Percentiles rank a stretch among this genome's conserved stretches.
These are phyloP conservation scores for Odontocerum albicorne DNA, from an alignment of 2,888 invertebrate genomes.

Conservation along the genomic window DNA sequence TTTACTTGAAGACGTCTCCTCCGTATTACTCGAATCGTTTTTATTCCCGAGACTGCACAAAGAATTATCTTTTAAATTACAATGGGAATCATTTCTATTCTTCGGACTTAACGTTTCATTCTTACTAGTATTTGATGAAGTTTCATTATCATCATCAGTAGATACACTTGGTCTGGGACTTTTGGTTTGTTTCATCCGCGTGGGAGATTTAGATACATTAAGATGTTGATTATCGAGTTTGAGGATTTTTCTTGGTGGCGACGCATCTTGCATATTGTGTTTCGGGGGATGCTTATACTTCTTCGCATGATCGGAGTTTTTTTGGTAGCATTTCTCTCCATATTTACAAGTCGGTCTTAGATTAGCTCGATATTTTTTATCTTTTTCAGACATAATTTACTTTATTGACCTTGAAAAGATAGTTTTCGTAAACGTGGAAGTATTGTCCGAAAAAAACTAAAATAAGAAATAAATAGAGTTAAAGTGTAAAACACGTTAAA, in stretches of 20 bases:
- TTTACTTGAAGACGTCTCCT: background rate
- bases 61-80: too few relatives aligned
- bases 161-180: background rate
- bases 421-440: too few relatives aligned
- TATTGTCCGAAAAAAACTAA: too few relatives aligned
- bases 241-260: conserved; percentile 15
- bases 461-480: too few relatives aligned
- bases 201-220: conserved; percentile 17
- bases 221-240: conserved; percentile 9
- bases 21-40: too few relatives aligned
- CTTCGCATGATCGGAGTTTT: conserved; percentile 70
- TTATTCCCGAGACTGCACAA: too few relatives aligned
- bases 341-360: conserved; percentile 71
- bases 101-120: background rate
- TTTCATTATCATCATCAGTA: background rate
- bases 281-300: conserved; percentile 75
- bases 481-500: too few relatives aligned
- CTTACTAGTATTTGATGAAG: background rate
- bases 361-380: too few relatives aligned
- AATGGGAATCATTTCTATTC: background rate
- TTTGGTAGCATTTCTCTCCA: conserved; percentile 79
- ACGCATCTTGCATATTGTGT: background rate
- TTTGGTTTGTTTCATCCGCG: conserved; percentile 5
- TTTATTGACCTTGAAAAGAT: too few relatives aligned
- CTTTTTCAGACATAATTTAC: conserved; percentile 50